phyloP scores from a whole-genome alignment of 2,797 vertebrate genomes.

The Salmo trutta region DNA sequence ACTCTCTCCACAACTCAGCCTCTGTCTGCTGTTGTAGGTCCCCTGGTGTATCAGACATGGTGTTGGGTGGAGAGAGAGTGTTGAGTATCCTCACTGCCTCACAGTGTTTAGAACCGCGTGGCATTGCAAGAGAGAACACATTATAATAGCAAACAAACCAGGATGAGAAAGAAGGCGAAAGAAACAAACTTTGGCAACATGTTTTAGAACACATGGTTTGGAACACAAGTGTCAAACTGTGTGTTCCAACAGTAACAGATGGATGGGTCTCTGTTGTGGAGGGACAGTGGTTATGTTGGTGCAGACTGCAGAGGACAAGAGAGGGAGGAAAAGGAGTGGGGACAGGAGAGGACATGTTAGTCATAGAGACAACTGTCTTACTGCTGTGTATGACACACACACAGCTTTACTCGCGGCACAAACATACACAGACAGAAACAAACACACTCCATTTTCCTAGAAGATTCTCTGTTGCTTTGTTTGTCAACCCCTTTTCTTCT shows the following conservation, averaged over 20 bases:
- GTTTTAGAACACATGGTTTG: too few relatives aligned
- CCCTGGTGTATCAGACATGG: neutral
- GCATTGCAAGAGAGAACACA: too few relatives aligned
- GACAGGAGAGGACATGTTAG: neutral
- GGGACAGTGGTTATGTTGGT: neutral
- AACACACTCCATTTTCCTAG: slow-evolving; percentile 10
- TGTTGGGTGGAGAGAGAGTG: neutral
- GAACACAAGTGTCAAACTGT: too few relatives aligned
- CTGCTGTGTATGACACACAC: neutral
- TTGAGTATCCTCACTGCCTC: too few relatives aligned
- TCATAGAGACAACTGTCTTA: neutral
- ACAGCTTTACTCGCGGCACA: neutral
- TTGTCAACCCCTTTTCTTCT: slow-evolving; percentile 55
- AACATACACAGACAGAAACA: slow-evolving; percentile 12
- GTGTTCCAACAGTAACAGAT: neutral
- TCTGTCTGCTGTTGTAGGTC: neutral
- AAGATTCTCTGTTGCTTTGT: slow-evolving; percentile 42
- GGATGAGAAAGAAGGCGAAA: too few relatives aligned
- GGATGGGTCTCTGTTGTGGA: neutral
- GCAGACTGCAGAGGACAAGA: neutral
- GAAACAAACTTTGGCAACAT: too few relatives aligned
- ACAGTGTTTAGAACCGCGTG: too few relatives aligned
- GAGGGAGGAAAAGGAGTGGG: neutral
- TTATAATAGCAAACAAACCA: too few relatives aligned
- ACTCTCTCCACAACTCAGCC: neutral